These are phyloP conservation scores for Eupithecia dodoneata DNA, from an alignment of 2,888 invertebrate genomes.

Conservation along the genomic window DNA sequence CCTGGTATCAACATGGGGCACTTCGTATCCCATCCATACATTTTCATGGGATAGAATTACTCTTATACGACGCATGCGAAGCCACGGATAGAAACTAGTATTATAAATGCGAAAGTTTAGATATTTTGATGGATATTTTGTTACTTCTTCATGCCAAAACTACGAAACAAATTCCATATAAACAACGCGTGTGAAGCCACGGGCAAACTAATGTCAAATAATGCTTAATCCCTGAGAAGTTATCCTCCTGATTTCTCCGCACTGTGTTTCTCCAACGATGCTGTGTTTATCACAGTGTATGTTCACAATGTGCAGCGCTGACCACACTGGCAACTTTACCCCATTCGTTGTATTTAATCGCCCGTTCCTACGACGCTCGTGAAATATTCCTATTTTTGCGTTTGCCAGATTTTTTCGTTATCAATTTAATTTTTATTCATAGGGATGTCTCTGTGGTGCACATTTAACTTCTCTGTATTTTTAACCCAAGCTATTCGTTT, in stretches of 20 bases:
- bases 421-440: slow-evolving; percentile 7
- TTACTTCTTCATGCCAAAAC: no score
- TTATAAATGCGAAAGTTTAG: no score
- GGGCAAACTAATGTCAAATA: not conserved
- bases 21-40: no score
- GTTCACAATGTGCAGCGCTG: slow-evolving; percentile 47
- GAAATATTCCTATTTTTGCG: slow-evolving; percentile 34
- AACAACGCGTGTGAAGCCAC: no score
- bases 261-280: slow-evolving; percentile 29
- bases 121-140: no score
- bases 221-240: not conserved
- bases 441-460: not conserved
- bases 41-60: no score
- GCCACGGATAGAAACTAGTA: no score
- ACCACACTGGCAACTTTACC: slow-evolving; percentile 52
- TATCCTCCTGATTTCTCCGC: not conserved
- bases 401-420: slow-evolving; percentile 4
- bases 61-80: no score
- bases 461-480: not conserved
- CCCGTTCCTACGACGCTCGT: slow-evolving; percentile 35
- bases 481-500: not conserved
- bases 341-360: slow-evolving; percentile 55
- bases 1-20: no score
- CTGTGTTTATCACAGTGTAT: slow-evolving; percentile 53
- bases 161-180: no score